Base-by-base conservation (phyloP, 2,888 invertebrate species). In the Harpalus rubripes region DNA sequence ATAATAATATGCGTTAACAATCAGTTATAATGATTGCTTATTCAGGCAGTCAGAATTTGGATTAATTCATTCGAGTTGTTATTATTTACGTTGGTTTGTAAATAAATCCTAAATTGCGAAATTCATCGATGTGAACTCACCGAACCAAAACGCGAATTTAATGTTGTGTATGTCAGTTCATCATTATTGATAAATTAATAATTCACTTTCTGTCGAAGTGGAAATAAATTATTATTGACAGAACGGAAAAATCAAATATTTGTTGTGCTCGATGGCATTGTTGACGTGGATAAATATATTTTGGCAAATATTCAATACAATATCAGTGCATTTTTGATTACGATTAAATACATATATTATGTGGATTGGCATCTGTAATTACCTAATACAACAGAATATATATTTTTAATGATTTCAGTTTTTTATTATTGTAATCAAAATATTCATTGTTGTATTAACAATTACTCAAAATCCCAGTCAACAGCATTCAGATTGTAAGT, bases 181-280 rank as follows among this genome's bases (percentile, higher is more conserved):
- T 52, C 44, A 52, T 10, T 52, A 12, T 52, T 52, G 44, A 52
- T 52, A 52, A 52, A 52, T 52, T 52, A 52, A 52, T 52, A 52
- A 52, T 52, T 52, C 12, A 52, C 44, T 52, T 6, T 52, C 12
- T 52, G 44, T 52, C 12, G 44, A 52, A 52, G 44, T 12, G 2
- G 12, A 52, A 52, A 52, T 52, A 52, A 52, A 52, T 52, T 5
- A 52, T 52, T 12, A 52, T 52, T 52, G 44, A 52, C 12, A 52
- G 10, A 52, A 52, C 44, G 44, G 44, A 10, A 52, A 52, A 52
- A 52, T 52, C 7, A 52, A 52, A 52, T 52, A 52, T 52, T 52
- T 52, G 44, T 3, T 52, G 44, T 52, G 5, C 12, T 52, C 44
- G 7, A 52, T 52, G 12, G 44, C 12, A 52, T 52, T 52, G 44